Conservation (phyloP, 2,797 vertebrate species). For the Myotis planiceps region DNA sequence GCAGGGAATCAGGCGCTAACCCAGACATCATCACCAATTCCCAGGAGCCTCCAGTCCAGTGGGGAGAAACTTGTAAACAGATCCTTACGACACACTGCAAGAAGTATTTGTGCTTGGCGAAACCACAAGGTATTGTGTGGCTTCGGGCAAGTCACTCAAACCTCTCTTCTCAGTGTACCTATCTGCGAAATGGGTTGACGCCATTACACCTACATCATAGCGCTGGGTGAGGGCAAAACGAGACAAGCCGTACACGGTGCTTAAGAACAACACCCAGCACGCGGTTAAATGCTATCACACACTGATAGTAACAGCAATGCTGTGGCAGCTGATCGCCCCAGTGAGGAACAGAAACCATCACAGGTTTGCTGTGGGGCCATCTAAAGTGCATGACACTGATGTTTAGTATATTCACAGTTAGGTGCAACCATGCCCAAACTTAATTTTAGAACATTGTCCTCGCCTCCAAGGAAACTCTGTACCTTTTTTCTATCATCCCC, state of each 20-base stretch:
- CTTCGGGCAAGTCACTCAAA: neutral
- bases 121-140: neutral
- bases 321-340: neutral
- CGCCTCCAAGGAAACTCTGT: neutral
- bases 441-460: neutral
- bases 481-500: neutral
- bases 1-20: neutral
- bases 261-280: neutral
- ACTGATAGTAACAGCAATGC: too few species aligned
- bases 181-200: neutral
- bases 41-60: neutral
- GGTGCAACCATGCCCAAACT: neutral
- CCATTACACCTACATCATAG: neutral
- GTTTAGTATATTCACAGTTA: neutral
- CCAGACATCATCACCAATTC: neutral
- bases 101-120: neutral
- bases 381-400: neutral
- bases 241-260: neutral
- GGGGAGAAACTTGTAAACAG: slow-evolving; percentile 21
- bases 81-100: neutral
- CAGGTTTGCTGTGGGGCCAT: neutral
- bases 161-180: neutral
- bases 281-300: neutral
- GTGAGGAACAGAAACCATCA: neutral
- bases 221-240: neutral